A percentile compares a stretch with the other conserved stretches of the same genome.
These are phyloP conservation scores for Nanorana parkeri DNA, from an alignment of 2,113 vertebrate genomes.

Conservation along the genomic window DNA sequence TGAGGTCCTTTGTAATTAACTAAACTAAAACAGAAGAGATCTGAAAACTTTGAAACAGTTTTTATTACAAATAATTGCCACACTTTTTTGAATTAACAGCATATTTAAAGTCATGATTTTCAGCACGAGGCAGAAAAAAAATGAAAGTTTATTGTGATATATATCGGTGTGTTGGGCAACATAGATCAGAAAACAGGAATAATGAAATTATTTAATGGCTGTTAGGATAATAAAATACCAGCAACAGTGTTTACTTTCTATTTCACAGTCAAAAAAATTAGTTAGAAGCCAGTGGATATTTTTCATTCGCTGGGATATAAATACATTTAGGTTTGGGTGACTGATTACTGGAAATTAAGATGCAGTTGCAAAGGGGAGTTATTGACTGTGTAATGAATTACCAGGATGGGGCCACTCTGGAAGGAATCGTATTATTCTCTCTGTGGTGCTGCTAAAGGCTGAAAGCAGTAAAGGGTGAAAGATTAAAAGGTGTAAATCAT, in stretches of 20 bases:
- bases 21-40: too few species aligned
- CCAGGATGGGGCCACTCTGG: neutral
- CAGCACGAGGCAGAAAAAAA: too few species aligned
- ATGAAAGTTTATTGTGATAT: too few species aligned
- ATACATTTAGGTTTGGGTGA: conserved; percentile 5
- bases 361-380: neutral
- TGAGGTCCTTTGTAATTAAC: too few species aligned
- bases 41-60: too few species aligned
- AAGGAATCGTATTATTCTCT: conserved; percentile 17
- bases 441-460: neutral
- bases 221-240: too few species aligned
- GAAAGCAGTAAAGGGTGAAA: neutral
- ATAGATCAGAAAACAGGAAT: too few species aligned
- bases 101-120: too few species aligned
- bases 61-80: too few species aligned
- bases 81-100: too few species aligned
- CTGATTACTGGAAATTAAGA: conserved; percentile 15
- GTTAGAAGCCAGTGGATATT: neutral
- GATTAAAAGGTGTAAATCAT: conserved; percentile 23
- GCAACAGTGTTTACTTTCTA: neutral
- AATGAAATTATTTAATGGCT: too few species aligned
- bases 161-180: too few species aligned
- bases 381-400: conserved; percentile 5
- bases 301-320: neutral
- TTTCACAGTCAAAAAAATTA: conserved; percentile 15